Percentiles rank a stretch among this genome's conserved stretches.
These are phyloP conservation scores for Salpingus planirostris DNA, from an alignment of 2,888 invertebrate genomes.

Conservation along the genomic window DNA sequence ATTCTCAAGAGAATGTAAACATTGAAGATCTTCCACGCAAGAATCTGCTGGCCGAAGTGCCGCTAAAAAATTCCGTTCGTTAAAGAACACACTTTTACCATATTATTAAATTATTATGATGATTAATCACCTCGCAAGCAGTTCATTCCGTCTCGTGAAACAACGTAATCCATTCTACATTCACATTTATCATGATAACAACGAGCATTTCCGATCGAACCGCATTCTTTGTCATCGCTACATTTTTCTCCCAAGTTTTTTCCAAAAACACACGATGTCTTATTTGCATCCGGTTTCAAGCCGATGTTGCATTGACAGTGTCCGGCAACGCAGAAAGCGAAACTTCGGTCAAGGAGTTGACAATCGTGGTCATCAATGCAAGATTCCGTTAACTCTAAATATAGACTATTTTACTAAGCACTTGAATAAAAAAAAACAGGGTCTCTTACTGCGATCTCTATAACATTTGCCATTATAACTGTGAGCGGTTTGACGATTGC, in stretches of 20 bases:
- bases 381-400: slow-evolving; percentile 29
- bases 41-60: slow-evolving; percentile 30
- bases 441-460: too few species aligned
- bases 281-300: slow-evolving; percentile 24
- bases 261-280: slow-evolving; percentile 25
- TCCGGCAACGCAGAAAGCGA: slow-evolving; percentile 30
- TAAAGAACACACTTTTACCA: too few species aligned
- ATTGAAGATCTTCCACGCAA: slow-evolving; percentile 34
- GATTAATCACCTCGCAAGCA: slow-evolving; percentile 38
- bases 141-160: slow-evolving; percentile 24
- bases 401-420: too few species aligned
- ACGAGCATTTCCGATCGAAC: slow-evolving; percentile 25
- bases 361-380: slow-evolving; percentile 32
- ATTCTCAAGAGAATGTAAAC: slow-evolving; percentile 30
- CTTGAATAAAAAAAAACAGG: too few species aligned
- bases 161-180: slow-evolving; percentile 29
- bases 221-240: slow-evolving; percentile 28
- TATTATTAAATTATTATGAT: too few species aligned
- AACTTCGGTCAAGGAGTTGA: slow-evolving; percentile 25
- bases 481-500: slow-evolving; percentile 26
- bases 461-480: slow-evolving; percentile 22
- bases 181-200: slow-evolving; percentile 32
- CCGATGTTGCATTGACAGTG: slow-evolving; percentile 30
- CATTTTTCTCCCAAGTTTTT: slow-evolving; percentile 30
- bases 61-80: slow-evolving; percentile 31